Percentiles rank a stretch among this genome's conserved stretches.
Evolutionary conservation across 2,797 vertebrate species (phyloP).

Genomic region (Dromococcyx pavoninus): DNA sequence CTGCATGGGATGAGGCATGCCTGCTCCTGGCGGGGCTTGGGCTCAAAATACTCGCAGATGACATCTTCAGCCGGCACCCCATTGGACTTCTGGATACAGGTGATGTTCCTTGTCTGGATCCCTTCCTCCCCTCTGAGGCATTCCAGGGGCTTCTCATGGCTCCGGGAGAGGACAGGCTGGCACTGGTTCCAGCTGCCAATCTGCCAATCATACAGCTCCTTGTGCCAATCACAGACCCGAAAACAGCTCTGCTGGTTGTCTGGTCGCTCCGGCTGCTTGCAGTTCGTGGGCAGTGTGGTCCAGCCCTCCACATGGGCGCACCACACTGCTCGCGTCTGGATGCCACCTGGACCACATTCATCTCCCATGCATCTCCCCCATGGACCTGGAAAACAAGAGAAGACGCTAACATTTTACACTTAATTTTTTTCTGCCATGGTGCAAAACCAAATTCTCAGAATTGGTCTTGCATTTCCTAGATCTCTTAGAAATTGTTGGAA

Average conservation of each 20-base stretch:
- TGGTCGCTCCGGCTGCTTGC: conserved; percentile 84
- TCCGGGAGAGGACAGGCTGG: conserved; percentile 83
- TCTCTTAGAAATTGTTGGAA: not conserved
- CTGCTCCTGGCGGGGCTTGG: conserved; percentile 92
- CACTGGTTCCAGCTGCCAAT: conserved; percentile 90
- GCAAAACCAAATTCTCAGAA: not conserved
- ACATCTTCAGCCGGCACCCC: conserved; percentile 83
- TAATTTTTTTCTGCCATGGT: not conserved
- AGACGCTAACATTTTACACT: not conserved
- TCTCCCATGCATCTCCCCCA: conserved; percentile 99
- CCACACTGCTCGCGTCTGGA: conserved; percentile 95
- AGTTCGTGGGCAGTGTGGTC: conserved; percentile 95
- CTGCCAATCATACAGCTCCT: conserved; percentile 93
- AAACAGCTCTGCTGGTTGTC: conserved; percentile 96
- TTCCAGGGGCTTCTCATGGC: conserved; percentile 76
- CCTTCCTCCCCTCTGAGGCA: conserved; percentile 91
- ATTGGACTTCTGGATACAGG: conserved; percentile 85
- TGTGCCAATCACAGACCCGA: conserved; percentile 96
- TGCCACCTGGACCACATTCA: conserved; percentile 94
- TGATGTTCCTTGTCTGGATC: conserved; percentile 90
- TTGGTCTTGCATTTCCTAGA: not conserved
- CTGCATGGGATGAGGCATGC: conserved; percentile 95
- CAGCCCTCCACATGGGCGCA: conserved; percentile 95
- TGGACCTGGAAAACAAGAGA: conserved; percentile 80
- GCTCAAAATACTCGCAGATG: conserved; percentile 97